These are phyloP conservation scores for Athalia circularis DNA, from an alignment of 2,888 invertebrate species.

Conservation along the genomic window DNA sequence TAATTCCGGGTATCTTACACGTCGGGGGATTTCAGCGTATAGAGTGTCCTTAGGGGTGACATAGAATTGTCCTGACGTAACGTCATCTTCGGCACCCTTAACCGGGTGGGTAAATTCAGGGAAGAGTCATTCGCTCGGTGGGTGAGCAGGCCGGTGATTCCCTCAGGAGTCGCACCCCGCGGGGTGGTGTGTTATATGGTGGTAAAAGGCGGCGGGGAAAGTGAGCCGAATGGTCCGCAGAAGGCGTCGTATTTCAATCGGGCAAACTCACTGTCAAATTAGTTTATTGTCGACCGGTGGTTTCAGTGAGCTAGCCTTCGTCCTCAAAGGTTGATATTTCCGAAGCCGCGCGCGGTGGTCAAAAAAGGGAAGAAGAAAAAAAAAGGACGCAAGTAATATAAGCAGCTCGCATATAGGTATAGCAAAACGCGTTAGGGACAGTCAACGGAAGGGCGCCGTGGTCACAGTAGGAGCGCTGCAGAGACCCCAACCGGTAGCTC, in stretches of 20 bases:
- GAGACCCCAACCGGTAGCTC: slow-evolving; percentile 57
- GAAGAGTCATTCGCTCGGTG: not conserved
- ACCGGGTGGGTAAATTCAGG: slow-evolving; percentile 15
- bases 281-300: slow-evolving; percentile 44
- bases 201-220: slow-evolving; percentile 33
- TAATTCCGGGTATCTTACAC: too few species aligned
- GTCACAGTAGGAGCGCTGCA: slow-evolving; percentile 1
- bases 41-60: not conserved
- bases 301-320: slow-evolving; percentile 35
- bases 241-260: slow-evolving; percentile 39
- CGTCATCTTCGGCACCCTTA: not conserved
- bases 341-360: too few species aligned
- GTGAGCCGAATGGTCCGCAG: slow-evolving; percentile 15
- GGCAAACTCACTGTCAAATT: slow-evolving; percentile 47
- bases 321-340: not conserved
- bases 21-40: not conserved
- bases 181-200: not conserved
- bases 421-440: too few species aligned
- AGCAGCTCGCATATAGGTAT: too few species aligned
- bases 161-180: slow-evolving; percentile 22
- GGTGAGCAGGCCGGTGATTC: slow-evolving; percentile 18
- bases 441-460: not conserved
- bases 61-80: not conserved
- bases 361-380: too few species aligned
- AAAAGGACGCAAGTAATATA: too few species aligned